Evolutionary conservation across 2,113 vertebrate genomes (phyloP), one percentile per base, ranked within the genome.

Genomic region (Ammodytes marinus): DNA sequence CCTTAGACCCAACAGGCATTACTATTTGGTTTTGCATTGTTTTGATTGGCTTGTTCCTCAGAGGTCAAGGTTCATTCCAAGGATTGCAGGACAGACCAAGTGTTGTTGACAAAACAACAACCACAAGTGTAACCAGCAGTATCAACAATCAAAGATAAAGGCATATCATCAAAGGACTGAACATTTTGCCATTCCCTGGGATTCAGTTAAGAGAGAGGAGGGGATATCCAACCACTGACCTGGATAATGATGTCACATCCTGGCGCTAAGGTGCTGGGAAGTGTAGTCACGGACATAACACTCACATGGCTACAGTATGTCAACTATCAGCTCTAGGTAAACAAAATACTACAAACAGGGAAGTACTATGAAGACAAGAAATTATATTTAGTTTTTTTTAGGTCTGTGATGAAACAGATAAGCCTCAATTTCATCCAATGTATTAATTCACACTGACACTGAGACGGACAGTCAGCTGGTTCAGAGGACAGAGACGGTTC

Each of bases 1-100:
- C 70, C 77, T 76, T 58, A 69, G 49, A 14, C 55, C 27, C 14
- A 19, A 64, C 9, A 39, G 27, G 46, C 45, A 77, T 81, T 77
- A 58, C 47, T 61, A 4, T 43, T 77, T 49, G 6, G 35, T 60
- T 77, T 54, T 65, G 46, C 52, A n/a, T 42, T 83, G 74, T 81
- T 84, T 77, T 83, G 75, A 80, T 72, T 74, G 69, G 59, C 74
- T 59, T 13, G 59, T 58, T 45, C 55, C 52, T 82, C 14, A 19
- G 42, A 65, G 61, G 77, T 82, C 70, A 83, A 57, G 37, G 79
- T 63, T 86, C 69, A 66, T 37, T 68, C 66, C 43, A 19, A 39
- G 71, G 65, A 70, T 68, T 77, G 65, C 37, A 37, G 45, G n/a
- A 67, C 68, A 64, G 75, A 60, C 70, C 8, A n/a, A 50, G 76